Conservation (phyloP, 1,140 invertebrate species). For the Nephotettix cincticeps region DNA sequence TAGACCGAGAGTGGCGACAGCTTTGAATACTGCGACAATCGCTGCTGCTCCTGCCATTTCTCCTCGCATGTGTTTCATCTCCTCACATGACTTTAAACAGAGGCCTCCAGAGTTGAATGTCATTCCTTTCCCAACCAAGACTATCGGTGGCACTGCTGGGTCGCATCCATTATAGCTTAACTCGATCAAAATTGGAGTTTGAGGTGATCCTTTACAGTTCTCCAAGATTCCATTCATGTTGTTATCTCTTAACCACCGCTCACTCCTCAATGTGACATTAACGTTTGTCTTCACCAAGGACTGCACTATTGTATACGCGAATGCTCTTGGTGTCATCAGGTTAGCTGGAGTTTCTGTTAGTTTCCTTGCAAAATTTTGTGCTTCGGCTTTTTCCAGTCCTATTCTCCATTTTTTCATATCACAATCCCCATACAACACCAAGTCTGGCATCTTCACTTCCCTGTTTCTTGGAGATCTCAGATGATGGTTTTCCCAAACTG, state of each 20-base stretch:
- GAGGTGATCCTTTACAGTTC: constrained; percentile 59
- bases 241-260: constrained; percentile 58
- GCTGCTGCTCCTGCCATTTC: constrained; percentile 71
- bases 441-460: constrained; percentile 43
- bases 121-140: constrained; percentile 56
- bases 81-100: constrained; percentile 56
- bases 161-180: constrained; percentile 53
- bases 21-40: constrained; percentile 54
- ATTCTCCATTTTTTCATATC: constrained; percentile 55
- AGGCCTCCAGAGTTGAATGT: constrained; percentile 69
- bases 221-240: constrained; percentile 64
- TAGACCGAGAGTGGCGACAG: constrained; percentile 54
- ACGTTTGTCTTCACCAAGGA: constrained; percentile 50
- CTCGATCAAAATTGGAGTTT: constrained; percentile 63
- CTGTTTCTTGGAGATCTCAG: constrained; percentile 48
- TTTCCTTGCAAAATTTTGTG: constrained; percentile 61
- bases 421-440: constrained; percentile 41
- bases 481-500: constrained; percentile 53
- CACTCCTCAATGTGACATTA: constrained; percentile 53
- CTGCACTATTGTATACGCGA: constrained; percentile 54
- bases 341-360: constrained; percentile 67
- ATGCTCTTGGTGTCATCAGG: constrained; percentile 60
- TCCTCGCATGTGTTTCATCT: constrained; percentile 62
- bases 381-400: constrained; percentile 56
- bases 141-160: constrained; percentile 48